Conservation (phyloP, 2,113 vertebrate species). For the Thalassarche chlororhynchos region DNA sequence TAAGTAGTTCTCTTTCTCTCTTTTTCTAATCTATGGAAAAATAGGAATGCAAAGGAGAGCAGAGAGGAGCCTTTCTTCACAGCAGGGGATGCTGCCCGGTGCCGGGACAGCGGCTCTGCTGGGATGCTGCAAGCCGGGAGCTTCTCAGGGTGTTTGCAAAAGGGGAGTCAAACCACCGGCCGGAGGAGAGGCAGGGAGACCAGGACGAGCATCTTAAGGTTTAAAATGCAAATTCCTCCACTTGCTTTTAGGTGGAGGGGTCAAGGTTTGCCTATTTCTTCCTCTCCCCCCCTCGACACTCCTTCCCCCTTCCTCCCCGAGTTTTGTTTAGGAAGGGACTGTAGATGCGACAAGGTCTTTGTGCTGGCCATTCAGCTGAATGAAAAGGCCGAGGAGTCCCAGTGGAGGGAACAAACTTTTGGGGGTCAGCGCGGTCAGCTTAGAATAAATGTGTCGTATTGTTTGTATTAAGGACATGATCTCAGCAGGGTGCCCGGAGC, state of each 20-base stretch:
- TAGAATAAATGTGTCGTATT: slow-evolving; percentile 93
- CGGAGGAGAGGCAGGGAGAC: neutral
- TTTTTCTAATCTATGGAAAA: slow-evolving; percentile 53
- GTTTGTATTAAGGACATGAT: slow-evolving; percentile 93
- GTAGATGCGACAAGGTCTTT: slow-evolving; percentile 81
- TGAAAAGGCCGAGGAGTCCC: slow-evolving; percentile 88
- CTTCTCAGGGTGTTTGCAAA: slow-evolving; percentile 72
- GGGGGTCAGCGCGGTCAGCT: slow-evolving; percentile 93
- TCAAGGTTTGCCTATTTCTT: slow-evolving; percentile 79
- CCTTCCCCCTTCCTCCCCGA: slow-evolving; percentile 24
- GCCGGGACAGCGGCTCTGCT: slow-evolving; percentile 18
- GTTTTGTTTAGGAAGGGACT: slow-evolving; percentile 68
- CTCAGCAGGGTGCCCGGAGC: slow-evolving; percentile 92
- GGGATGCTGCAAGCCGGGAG: neutral
- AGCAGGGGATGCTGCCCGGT: slow-evolving; percentile 64
- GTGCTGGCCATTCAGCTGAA: slow-evolving; percentile 84
- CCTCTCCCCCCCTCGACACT: neutral
- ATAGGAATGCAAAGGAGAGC: slow-evolving; percentile 36
- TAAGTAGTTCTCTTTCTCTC: neutral
- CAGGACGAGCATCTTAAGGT: slow-evolving; percentile 29
- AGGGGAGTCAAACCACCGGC: neutral
- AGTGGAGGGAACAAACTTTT: slow-evolving; percentile 90
- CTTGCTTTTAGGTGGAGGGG: slow-evolving; percentile 74
- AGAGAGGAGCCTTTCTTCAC: slow-evolving; percentile 55
- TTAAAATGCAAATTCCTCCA: slow-evolving; percentile 82